A percentile compares a stretch with the other conserved stretches of the same genome.
phyloP scores from a whole-genome alignment of 2,888 invertebrate genomes.

The Eupithecia subfuscata region DNA sequence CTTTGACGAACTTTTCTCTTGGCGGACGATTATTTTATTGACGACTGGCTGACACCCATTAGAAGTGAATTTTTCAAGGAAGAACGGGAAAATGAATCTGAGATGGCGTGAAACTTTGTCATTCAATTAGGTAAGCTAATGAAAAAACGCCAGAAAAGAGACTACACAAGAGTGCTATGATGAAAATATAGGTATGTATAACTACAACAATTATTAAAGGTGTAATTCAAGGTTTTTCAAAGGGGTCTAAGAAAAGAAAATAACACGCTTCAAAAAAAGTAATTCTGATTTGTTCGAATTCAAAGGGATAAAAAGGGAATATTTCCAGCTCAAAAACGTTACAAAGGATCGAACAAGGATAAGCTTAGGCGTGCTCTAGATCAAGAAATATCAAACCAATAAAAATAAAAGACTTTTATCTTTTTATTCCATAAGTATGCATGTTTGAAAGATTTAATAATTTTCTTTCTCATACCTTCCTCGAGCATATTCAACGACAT shows the following conservation, averaged over 20 bases:
- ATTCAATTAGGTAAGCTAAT: background rate
- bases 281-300: slow-evolving; percentile 5
- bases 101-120: background rate
- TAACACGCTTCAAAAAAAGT: background rate
- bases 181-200: background rate
- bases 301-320: background rate
- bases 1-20: slow-evolving; percentile 12
- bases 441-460: too few relatives aligned
- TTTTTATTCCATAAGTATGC: background rate
- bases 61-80: slow-evolving; percentile 3
- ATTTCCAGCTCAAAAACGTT: background rate
- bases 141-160: background rate
- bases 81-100: background rate
- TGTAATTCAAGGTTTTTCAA: background rate
- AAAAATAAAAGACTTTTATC: background rate
- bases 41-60: slow-evolving; percentile 12
- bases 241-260: background rate
- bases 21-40: slow-evolving; percentile 30
- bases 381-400: background rate
- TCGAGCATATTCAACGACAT: too few relatives aligned
- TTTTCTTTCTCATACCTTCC: too few relatives aligned
- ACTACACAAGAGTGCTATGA: background rate
- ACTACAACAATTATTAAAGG: background rate
- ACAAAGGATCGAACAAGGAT: background rate
- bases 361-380: background rate